Base-by-base conservation (phyloP, 2,797 vertebrate genomes). In the Coluber constrictor region DNA sequence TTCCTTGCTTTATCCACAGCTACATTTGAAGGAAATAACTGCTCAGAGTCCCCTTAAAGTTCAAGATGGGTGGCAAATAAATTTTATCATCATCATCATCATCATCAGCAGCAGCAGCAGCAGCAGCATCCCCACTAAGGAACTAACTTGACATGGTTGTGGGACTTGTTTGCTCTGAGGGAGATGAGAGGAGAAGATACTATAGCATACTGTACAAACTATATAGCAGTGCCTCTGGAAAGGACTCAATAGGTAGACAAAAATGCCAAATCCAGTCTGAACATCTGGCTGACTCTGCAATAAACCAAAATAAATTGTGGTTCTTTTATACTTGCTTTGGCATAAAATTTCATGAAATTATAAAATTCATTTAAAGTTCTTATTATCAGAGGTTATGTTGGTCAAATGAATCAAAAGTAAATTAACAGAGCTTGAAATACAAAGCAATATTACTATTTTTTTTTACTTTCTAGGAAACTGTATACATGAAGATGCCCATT, bases 391-490 rank as follows among this genome's bases (percentile, higher is more conserved):
- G 90, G 88, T 88, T 74, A 32, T 15, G 90, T 94, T 79, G 55
- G 91, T 57, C 55, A 93, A 87, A 88, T 92, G 90, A 92, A 86
- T 95, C 88, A 93, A 93, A 96, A 87, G 32, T 27, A 79, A 95
- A 93, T 93, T 55, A 92, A 89, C 66, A 61, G 20, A 87, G 43
- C 88, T 86, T 94, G 89, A 95, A 92, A 88, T 94, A 93, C 63
- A 94, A 95, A 97, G 86, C 92, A 89, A 74, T 91, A 57, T 88
- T 91, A 92, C 89, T 47, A 88, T 87, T 93, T 94, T 94, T 91
- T 90, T 96, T 93, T 7, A 15, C 94, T 89, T 89, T 93, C 92
- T 55, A 92, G 91, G 86, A 94, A 9, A 59, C 92, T 20, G 95
- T 89, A 27, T 90, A 94, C 93, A 93, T 32, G 94, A 93, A 88